Evolutionary conservation across 53 echinoderm and acorn worm species (phyloP).

Genomic region (Hippasteria phrygiana): DNA sequence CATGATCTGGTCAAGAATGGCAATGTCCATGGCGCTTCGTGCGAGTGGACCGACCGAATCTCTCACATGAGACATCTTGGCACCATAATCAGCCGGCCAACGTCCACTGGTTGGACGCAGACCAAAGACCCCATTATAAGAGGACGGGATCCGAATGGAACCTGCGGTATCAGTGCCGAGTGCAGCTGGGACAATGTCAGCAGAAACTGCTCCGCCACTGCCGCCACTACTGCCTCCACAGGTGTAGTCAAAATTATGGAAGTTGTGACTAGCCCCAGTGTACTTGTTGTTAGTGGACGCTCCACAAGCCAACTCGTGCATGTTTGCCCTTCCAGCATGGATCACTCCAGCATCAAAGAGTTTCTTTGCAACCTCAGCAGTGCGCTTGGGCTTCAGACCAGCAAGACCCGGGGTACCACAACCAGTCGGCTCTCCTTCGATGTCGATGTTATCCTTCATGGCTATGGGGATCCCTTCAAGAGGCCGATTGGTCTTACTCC

Average conservation of each 20-base stretch:
- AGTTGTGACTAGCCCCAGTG: constrained; percentile 39
- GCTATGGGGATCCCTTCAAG: constrained; percentile 57
- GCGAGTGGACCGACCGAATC: constrained; percentile 49
- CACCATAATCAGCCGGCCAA: constrained; percentile 53
- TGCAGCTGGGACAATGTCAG: constrained; percentile 48
- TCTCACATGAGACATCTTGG: constrained; percentile 25
- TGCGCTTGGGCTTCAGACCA: constrained; percentile 47
- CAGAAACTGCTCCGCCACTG: constrained; percentile 40
- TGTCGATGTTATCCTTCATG: constrained; percentile 60
- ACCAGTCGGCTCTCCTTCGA: constrained; percentile 49
- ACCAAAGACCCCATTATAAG: constrained; percentile 34
- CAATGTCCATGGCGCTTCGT: constrained; percentile 32
- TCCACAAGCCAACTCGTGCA: constrained; percentile 43
- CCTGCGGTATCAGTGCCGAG: constrained; percentile 35
- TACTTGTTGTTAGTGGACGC: constrained; percentile 1
- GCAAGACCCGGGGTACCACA: constrained; percentile 49
- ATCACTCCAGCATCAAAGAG: constrained; percentile 48
- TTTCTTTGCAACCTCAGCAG: constrained; percentile 45
- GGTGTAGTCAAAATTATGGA: constrained; percentile 46
- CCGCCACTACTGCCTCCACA: constrained; percentile 55
- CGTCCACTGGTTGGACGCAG: constrained; percentile 49
- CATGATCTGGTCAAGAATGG: constrained; percentile 37
- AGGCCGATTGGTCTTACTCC: constrained; percentile 54
- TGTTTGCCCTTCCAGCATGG: constrained; percentile 48
- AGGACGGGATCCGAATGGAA: constrained; percentile 47